phyloP scores from a whole-genome alignment of 2,888 invertebrate genomes.

The Brachyopa scutellaris region DNA sequence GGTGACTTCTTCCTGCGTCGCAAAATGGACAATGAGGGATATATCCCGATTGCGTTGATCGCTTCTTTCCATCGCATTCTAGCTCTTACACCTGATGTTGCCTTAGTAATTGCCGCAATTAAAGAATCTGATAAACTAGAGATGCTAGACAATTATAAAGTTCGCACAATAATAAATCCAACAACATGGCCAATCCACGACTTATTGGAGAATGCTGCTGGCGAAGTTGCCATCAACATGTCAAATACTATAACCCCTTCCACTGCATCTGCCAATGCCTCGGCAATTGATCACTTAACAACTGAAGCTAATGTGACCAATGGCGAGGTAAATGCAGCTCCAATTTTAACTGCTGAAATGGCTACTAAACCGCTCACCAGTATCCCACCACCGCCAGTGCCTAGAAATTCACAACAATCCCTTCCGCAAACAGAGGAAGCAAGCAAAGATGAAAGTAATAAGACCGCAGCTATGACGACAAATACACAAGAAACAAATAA shows the following conservation, averaged over 20 bases:
- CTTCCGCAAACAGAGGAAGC: slow-evolving; percentile 71
- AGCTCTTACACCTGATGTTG: slow-evolving; percentile 92
- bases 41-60: slow-evolving; percentile 94
- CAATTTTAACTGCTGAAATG: slow-evolving; percentile 81
- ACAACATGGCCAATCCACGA: slow-evolving; percentile 94
- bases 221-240: slow-evolving; percentile 6
- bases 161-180: slow-evolving; percentile 92
- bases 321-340: slow-evolving; percentile 54
- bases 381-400: slow-evolving; percentile 88
- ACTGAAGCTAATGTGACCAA: slow-evolving; percentile 39
- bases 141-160: slow-evolving; percentile 89
- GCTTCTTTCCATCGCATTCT: slow-evolving; percentile 98
- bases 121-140: slow-evolving; percentile 93
- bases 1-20: slow-evolving; percentile 97
- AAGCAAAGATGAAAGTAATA: slow-evolving; percentile 35
- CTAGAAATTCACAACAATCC: slow-evolving; percentile 83
- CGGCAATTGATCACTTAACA: slow-evolving; percentile 18
- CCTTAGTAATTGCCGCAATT: slow-evolving; percentile 92
- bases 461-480: too few relatives aligned
- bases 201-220: slow-evolving; percentile 79
- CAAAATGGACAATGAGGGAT: slow-evolving; percentile 98
- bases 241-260: not conserved
- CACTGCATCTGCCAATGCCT: slow-evolving; percentile 7
- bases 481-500: slow-evolving; percentile 18
- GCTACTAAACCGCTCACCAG: slow-evolving; percentile 84